Conservation (phyloP, 2,888 invertebrate species). For the Linnaemya tessellans region DNA sequence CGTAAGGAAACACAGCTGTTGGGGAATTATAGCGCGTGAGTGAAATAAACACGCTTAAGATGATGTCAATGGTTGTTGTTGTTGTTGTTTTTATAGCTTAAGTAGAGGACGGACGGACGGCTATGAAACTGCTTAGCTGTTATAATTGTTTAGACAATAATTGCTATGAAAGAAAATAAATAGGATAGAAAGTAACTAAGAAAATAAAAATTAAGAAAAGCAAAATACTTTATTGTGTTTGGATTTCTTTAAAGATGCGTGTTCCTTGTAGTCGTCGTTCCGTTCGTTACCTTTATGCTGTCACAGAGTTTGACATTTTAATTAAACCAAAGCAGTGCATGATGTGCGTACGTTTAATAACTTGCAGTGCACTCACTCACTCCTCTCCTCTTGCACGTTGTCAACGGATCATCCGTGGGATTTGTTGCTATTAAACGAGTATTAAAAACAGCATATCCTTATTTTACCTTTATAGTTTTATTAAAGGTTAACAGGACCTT, state of each 20-base stretch:
- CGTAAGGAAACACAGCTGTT: conserved; percentile 54
- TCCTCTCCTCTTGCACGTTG: conserved; percentile 37
- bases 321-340: conserved; percentile 43
- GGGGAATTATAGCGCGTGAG: conserved; percentile 62
- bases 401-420: conserved; percentile 69
- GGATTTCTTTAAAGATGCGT: not conserved
- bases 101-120: not conserved
- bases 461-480: conserved; percentile 59
- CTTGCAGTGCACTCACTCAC: not conserved
- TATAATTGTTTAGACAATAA: conserved; percentile 42
- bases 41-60: conserved; percentile 17
- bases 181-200: conserved; percentile 30
- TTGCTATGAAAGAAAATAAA: conserved; percentile 28
- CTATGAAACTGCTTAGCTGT: conserved; percentile 44
- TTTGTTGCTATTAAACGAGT: conserved; percentile 67
- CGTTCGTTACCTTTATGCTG: not conserved
- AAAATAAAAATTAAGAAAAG: conserved; percentile 17
- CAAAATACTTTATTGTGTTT: not conserved
- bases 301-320: conserved; percentile 56
- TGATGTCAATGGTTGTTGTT: conserved; percentile 18
- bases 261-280: not conserved
- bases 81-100: conserved; percentile 38
- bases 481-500: conserved; percentile 65
- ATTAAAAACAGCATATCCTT: conserved; percentile 37
- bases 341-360: conserved; percentile 24